Base-by-base conservation (phyloP, 2,888 invertebrate species). In the Notocelia uddmanniana region DNA sequence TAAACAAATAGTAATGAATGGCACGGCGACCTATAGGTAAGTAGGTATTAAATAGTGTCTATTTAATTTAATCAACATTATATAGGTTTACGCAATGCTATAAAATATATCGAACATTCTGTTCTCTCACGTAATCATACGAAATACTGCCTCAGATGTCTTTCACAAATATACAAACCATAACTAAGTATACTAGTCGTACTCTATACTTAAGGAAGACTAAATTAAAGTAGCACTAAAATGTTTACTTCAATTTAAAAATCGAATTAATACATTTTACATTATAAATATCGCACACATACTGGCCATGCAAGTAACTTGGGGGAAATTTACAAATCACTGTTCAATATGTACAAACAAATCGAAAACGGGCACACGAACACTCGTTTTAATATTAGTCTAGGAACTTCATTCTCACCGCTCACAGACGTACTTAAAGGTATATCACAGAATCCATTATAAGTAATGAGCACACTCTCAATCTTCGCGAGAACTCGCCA, bases 71-170 rank as follows among this genome's bases (percentile, higher is more conserved):
- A 57, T 18, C 19, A 63, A 34, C 19, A 50, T 58, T 37, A 59
- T 66, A 3, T 66, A 64, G 54, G 26, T 19, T 66, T 50, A 70
- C 48, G 58, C 26, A 50, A 37, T 52, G 41, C 18, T 75, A 78
- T 79, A 76, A 81, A 81, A 83, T 80, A 82, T 80, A 82, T 78
- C 70, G 83, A 82, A 83, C 82, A 45, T 68, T 54, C 73, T 73
- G 77, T 82, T 62, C 83, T 77, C 76, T 78, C 76, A 77, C 78
- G 78, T 83, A 82, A 80, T 82, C 85, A 85, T 80, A 83, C 87
- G 84, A 90, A 92, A 93, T 93, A 93, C 93, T 93, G 93, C 90
- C 87, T 87, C 89, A 93, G 93, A 93, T 93, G 93, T 93, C 93
- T 85, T 86, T 83, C 82, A 81, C 76, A 80, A 85, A 89, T 89